Evolutionary conservation across 2,888 invertebrate species (phyloP), one percentile per base, ranked within the genome.

Genomic region (Piscicola geometra): DNA sequence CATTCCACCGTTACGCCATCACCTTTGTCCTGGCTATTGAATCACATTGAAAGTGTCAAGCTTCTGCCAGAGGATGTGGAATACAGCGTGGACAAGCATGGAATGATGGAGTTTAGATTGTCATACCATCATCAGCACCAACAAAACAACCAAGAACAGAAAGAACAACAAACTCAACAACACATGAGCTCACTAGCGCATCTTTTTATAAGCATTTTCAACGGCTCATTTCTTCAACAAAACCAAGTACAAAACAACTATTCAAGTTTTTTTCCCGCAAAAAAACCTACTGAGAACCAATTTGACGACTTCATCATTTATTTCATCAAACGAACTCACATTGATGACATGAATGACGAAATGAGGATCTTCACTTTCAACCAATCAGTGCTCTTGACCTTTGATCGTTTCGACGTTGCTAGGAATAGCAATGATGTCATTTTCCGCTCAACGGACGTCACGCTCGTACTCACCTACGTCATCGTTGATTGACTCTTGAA

Each of bases 381-480:
- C n/a, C 60, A 56, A 56, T 56, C 60, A 21, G 25, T 56, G 21
- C 60, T 56, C n/a, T n/a, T 56, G 21, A 56, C 60, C 12, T 56
- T 56, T 25, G 60, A 56, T 25, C 60, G 9, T 5, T 56, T 15
- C 60, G n/a, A 56, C 21, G 60, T 56, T 5, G 60, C 60, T 56
- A 56, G 25, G 25, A 56, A 56, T 25, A 56, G n/a, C 60, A 25
- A 25, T 25, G 60, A 56, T 21, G 25, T 56, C 25, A 21, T 56
- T 15, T 56, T 56, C n/a, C 9, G 25, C 15, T 56, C 60, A 56
- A 21, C 21, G 9, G 60, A 56, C 21, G 60, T 56, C 25, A 18
- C 25, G 21, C 25, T 56, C 3, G 21, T 56, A 56, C 25, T 56
- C 3, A 56, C 60, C 3, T 56, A 56, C 25, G 60, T 56, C 25